These are phyloP conservation scores for Mormyrops attenuatus DNA, from an alignment of 2,797 vertebrate genomes.

Conservation along the genomic window DNA sequence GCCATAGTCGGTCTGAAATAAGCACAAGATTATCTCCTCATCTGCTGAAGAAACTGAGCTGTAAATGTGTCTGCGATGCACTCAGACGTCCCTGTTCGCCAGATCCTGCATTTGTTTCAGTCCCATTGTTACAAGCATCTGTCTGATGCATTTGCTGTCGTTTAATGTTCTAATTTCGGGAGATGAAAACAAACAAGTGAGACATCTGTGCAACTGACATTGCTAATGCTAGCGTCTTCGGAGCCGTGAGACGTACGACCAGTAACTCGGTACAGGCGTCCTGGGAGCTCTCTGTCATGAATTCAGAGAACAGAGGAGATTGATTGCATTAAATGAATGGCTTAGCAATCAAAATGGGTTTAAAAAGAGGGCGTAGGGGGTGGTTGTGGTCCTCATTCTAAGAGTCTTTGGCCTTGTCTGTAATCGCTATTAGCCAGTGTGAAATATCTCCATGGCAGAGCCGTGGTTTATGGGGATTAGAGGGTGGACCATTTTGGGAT, in stretches of 20 bases:
- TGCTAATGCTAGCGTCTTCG: background rate
- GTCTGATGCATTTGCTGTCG: background rate
- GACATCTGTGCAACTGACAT: background rate
- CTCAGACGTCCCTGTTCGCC: background rate
- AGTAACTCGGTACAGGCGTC: background rate
- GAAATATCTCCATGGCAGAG: background rate
- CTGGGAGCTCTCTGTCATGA: background rate
- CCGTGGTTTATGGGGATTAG: background rate
- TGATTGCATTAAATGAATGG: background rate
- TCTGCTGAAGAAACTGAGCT: slow-evolving; percentile 38
- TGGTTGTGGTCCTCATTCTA: background rate
- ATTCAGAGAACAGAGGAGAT: background rate
- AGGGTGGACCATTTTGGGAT: background rate
- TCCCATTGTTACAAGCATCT: background rate
- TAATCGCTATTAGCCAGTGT: background rate
- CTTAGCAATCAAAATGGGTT: background rate
- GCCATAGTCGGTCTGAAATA: background rate
- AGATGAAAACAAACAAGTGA: slow-evolving; percentile 7
- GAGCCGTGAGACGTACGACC: background rate
- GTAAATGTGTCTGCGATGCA: slow-evolving; percentile 25
- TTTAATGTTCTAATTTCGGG: background rate
- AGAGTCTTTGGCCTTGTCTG: background rate
- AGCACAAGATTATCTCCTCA: slow-evolving; percentile 27
- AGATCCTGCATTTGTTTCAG: background rate
- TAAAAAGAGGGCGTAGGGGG: background rate